Base-by-base conservation (phyloP, 1,140 invertebrate genomes). In the Aphis craccivora region DNA sequence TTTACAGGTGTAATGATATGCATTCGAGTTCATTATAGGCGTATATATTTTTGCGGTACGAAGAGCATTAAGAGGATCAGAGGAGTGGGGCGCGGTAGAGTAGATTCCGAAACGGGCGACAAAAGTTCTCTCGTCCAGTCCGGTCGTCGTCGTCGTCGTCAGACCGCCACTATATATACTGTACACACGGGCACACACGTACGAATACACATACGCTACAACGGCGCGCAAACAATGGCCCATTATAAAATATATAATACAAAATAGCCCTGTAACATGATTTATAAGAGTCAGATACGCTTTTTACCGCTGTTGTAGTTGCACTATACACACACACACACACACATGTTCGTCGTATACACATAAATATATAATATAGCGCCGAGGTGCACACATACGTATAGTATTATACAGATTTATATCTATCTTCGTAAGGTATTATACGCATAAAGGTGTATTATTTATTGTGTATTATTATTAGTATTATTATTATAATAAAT, bases 211-310 rank as follows among this genome's bases (percentile, higher is more conserved):
- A 22, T n/a, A n/a, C 45, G 8, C 20, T 25, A 88, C 86, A 8
- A n/a, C 86, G 86, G 18, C 14, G 0, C 30, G 91, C 67, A 81
- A 92, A 92, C 91, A 92, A 92, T 92, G 91, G 91, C 43, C 91
- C 91, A 92, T 92, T 92, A 92, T 92, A 83, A 92, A 89, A 25
- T 55, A 40, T 89, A 92, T 92, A 92, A 92, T 92, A 92, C 90
- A 48, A 81, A 91, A 45, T 83, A 83, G 91, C 88, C 35, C 48
- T 8, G 76, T 92, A 92, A 81, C 91, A 92, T 92, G 91, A 92
- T 92, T 92, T 92, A 92, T 92, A 83, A 22, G 67, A 92, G 45
- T 92, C 76, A 37, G n/a, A 81, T 92, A 83, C 91, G 91, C 43
- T 84, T 92, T 92, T 53, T 92, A 83, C 40, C 40, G 43, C 60